Evolutionary conservation across 2,797 vertebrate species (phyloP).

Genomic region (Triplophysa bombifrons): DNA sequence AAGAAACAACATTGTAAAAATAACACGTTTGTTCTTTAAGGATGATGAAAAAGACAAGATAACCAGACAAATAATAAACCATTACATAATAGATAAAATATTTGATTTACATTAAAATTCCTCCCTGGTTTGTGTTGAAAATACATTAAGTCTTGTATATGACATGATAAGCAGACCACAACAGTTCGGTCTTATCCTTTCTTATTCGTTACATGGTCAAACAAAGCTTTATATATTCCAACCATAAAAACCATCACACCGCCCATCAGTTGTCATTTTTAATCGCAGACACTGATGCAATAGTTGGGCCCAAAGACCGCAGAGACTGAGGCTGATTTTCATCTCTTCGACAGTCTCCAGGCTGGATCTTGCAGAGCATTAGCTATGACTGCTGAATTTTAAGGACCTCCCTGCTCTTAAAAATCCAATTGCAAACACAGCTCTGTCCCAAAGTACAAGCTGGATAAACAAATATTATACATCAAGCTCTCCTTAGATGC

Average conservation of each 20-base stretch:
- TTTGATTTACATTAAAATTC: not conserved
- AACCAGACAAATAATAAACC: no score
- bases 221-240: not conserved
- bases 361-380: constrained; percentile 21
- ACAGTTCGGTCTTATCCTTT: not conserved
- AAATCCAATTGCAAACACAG: constrained; percentile 3
- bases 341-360: constrained; percentile 7
- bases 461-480: constrained; percentile 67
- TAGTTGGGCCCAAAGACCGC: not conserved
- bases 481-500: constrained; percentile 72
- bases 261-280: not conserved
- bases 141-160: not conserved
- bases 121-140: no score
- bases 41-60: no score
- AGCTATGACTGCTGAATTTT: constrained; percentile 21
- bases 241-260: not conserved
- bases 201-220: constrained; percentile 4
- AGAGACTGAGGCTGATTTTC: not conserved
- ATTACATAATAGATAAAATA: no score
- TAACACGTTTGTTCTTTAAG: no score
- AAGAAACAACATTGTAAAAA: no score
- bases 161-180: not conserved
- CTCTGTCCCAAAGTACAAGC: constrained; percentile 10
- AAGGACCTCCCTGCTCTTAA: constrained; percentile 1
- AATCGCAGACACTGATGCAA: not conserved